These are phyloP conservation scores for Cerastoderma edule DNA, from an alignment of 2,888 invertebrate species.

Conservation along the genomic window DNA sequence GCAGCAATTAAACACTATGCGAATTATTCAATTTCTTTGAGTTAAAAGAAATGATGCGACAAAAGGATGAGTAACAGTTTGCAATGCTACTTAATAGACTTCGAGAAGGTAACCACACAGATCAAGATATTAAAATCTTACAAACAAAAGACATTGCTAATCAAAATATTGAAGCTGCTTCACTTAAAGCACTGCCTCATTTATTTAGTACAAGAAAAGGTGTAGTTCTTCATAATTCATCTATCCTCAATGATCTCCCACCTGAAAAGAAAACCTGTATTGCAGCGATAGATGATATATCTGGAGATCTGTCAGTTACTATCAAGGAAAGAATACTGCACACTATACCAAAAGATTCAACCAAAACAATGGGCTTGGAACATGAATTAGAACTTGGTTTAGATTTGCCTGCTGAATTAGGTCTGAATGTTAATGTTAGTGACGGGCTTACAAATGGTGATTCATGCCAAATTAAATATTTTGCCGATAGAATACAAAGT, in stretches of 20 bases:
- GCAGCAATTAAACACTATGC: too few species aligned
- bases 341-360: neutral
- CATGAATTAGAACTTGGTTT: neutral
- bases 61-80: neutral
- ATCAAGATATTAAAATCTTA: neutral
- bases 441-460: slow-evolving; percentile 2
- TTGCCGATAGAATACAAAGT: neutral
- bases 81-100: neutral
- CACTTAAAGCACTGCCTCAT: neutral
- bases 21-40: neutral
- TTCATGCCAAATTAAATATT: neutral
- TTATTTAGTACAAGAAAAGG: neutral
- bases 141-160: neutral
- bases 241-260: neutral
- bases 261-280: neutral
- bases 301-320: neutral
- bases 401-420: neutral
- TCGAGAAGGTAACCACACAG: neutral
- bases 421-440: neutral
- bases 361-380: neutral
- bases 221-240: neutral
- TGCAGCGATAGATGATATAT: neutral
- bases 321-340: neutral
- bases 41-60: neutral
- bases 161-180: neutral